Conservation (phyloP, 2,797 vertebrate genomes). For the Sebastes minor region DNA sequence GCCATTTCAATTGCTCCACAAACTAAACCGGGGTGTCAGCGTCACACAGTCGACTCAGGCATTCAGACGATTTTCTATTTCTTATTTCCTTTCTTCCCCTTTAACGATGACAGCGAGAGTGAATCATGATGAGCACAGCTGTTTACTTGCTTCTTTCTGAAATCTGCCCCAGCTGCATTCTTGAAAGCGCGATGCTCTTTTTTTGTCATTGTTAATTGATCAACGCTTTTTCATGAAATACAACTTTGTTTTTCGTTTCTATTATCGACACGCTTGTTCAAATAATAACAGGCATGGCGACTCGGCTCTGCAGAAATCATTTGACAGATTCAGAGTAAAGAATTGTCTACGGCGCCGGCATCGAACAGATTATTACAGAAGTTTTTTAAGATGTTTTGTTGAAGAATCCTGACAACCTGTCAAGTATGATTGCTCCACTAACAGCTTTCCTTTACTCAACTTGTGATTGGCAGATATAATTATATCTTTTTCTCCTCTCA, state of each 20-base stretch:
- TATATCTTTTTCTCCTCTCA: slow-evolving; percentile 24
- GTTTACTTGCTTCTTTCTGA: slow-evolving; percentile 47
- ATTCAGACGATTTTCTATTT: slow-evolving; percentile 5
- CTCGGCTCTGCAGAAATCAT: slow-evolving; percentile 18
- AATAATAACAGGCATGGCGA: slow-evolving; percentile 51
- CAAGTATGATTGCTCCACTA: slow-evolving; percentile 36
- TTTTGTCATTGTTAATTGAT: slow-evolving; percentile 56
- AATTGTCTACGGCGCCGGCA: slow-evolving; percentile 25
- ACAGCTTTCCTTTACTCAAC: slow-evolving; percentile 41
- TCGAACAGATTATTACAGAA: slow-evolving; percentile 45
- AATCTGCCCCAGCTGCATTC: slow-evolving; percentile 40
- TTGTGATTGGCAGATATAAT: slow-evolving; percentile 57
- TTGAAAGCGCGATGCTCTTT: slow-evolving; percentile 14
- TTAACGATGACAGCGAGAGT: slow-evolving; percentile 18
- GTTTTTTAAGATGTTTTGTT: slow-evolving; percentile 49
- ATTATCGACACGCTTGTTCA: slow-evolving; percentile 47
- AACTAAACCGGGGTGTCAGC: slow-evolving; percentile 26
- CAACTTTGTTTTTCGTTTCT: slow-evolving; percentile 40
- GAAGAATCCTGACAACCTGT: slow-evolving; percentile 56
- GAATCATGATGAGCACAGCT: slow-evolving; percentile 35
- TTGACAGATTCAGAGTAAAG: slow-evolving; percentile 55
- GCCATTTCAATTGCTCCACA: slow-evolving; percentile 52
- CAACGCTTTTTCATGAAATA: slow-evolving; percentile 35
- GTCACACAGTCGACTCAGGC: neutral
- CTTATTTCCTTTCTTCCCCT: neutral